Evolutionary conservation across 1,140 invertebrate genomes (phyloP), one percentile per base, ranked within the genome.

Genomic region (Macrostomum lignano): DNA sequence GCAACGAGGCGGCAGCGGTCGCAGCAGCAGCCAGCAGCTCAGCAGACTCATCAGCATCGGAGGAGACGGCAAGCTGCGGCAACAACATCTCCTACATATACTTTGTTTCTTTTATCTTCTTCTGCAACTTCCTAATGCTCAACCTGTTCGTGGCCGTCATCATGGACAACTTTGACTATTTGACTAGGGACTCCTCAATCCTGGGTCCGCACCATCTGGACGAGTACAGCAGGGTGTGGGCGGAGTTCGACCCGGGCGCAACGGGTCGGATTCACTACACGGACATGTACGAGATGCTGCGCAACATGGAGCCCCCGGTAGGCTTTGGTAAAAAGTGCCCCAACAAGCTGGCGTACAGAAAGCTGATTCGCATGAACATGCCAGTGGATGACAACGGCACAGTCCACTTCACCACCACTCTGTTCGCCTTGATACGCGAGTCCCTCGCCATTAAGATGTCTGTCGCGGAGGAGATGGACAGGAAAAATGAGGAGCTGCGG

Each of bases 111-210:
- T 99, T 98, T 64, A 93, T 99, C 52, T 98, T 99, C 62, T 79
- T 98, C 52, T 96, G 86, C 63, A 96, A 88, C 10, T 98, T 98
- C 68, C 66, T 98, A 55, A 98, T 96, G 88, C 68, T 96, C 52
- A 96, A 96, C 66, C 67, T 98, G 46, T 98, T 98, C 67, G 88
- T 98, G 49, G 88, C 91, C 51, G 91, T 98, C 52, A 98, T 98
- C 55, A 98, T 98, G 91, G 91, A 98, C 63, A 98, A 98, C 63
- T 98, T 98, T 58, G 88, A 98, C 64, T 98, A 98, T 63, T 64
- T 98, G 44, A 98, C 91, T 30, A 67, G 91, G 50, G 91, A 98
- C 62, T 88, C 81, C 28, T 93, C 82, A 40, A 98, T 98, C 52
- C 66, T 98, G 42, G 91, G 91, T 32, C 86, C 91, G 37, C 91